Conservation (phyloP, 2,113 vertebrate species). For the Gadus macrocephalus region DNA sequence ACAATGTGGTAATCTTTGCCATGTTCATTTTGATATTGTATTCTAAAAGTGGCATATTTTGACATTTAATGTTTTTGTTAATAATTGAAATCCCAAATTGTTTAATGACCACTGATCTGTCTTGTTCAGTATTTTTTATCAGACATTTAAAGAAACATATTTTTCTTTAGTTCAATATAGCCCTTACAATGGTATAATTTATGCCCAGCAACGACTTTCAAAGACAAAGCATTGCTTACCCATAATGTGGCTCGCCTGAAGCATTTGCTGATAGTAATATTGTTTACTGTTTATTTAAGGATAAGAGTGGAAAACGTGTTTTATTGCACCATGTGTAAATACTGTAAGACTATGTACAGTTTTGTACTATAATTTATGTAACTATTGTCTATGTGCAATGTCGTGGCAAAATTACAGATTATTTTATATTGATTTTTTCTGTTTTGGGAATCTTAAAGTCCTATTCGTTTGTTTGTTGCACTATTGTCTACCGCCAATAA, state of each 20-base stretch:
- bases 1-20: constrained; percentile 5
- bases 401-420: constrained; percentile 45
- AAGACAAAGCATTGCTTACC: constrained; percentile 17
- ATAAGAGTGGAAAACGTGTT: constrained; percentile 10
- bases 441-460: constrained; percentile 23
- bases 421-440: constrained; percentile 50
- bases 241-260: constrained; percentile 28
- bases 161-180: background rate
- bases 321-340: constrained; percentile 51
- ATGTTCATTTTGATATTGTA: constrained; percentile 12
- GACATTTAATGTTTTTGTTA: background rate
- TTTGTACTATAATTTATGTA: constrained; percentile 60
- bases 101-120: constrained; percentile 19
- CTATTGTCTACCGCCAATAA: constrained; percentile 58
- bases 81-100: constrained; percentile 3
- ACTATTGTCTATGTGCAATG: constrained; percentile 27
- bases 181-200: background rate
- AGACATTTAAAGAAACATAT: background rate
- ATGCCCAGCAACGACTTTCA: constrained; percentile 13
- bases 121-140: constrained; percentile 6
- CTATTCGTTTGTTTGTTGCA: constrained; percentile 52
- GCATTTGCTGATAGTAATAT: constrained; percentile 20
- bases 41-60: constrained; percentile 1
- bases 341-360: constrained; percentile 55
- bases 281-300: constrained; percentile 42